phyloP scores from a whole-genome alignment of 2,113 vertebrate species.

The Micronycteris hirsuta region DNA sequence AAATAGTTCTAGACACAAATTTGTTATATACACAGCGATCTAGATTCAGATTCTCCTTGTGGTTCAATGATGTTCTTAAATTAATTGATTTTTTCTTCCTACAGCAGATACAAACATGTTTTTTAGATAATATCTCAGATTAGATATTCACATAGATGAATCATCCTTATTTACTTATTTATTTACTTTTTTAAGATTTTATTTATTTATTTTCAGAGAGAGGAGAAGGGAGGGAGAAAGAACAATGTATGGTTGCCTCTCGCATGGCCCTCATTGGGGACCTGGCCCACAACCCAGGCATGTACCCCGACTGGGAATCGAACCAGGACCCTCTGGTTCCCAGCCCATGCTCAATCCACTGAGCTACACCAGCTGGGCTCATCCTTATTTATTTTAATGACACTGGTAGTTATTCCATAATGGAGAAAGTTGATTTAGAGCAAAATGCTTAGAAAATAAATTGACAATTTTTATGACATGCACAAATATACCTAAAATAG shows the following conservation, averaged over 20 bases:
- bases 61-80: background rate
- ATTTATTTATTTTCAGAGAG: no score
- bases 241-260: no score
- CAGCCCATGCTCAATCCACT: no score
- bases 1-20: background rate
- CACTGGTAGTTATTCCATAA: background rate
- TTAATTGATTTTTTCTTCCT: background rate
- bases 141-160: constrained; percentile 8
- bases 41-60: background rate
- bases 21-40: background rate
- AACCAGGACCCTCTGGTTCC: no score
- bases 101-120: background rate
- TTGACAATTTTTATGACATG: background rate
- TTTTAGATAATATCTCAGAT: background rate
- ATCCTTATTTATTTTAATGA: constrained; percentile 35
- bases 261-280: no score
- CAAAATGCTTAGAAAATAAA: constrained; percentile 7
- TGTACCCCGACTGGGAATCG: no score
- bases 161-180: no score
- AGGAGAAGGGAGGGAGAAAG: no score
- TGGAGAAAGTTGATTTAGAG: background rate
- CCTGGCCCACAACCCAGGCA: no score
- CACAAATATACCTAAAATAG: background rate
- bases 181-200: no score
- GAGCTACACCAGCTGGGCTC: no score